Percentiles rank a stretch among this genome's conserved stretches.
Conservation (phyloP, 2,888 invertebrate species). For the Volucella inanis region DNA sequence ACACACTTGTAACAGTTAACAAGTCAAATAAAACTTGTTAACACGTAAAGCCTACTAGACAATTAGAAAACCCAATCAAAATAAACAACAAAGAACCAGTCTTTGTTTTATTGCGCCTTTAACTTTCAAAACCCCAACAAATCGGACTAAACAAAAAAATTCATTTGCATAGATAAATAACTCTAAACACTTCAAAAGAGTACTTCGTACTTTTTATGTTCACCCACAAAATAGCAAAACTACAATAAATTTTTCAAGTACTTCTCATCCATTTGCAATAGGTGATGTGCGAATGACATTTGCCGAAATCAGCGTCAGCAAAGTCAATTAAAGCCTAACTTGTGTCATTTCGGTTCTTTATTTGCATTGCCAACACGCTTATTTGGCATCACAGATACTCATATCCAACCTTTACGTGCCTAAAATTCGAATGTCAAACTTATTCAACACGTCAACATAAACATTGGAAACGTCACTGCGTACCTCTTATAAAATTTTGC, state of each 20-base stretch:
- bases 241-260: not conserved
- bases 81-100: not conserved
- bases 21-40: too few relatives aligned
- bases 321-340: constrained; percentile 25
- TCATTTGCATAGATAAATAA: constrained; percentile 25
- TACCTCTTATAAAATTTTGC: not conserved
- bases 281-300: not conserved
- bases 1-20: too few relatives aligned
- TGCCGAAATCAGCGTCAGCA: constrained; percentile 41
- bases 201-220: not conserved
- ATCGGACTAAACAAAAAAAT: not conserved
- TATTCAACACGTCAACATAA: constrained; percentile 13
- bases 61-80: not conserved
- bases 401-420: constrained; percentile 28
- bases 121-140: not conserved
- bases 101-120: not conserved
- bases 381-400: constrained; percentile 25
- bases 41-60: not conserved
- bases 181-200: not conserved
- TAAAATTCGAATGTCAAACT: not conserved
- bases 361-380: constrained; percentile 37
- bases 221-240: not conserved
- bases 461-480: constrained; percentile 30
- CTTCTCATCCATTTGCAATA: constrained; percentile 7
- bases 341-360: constrained; percentile 8